Base-by-base conservation (phyloP, 2,113 vertebrate genomes). In the Lanius ludovicianus region DNA sequence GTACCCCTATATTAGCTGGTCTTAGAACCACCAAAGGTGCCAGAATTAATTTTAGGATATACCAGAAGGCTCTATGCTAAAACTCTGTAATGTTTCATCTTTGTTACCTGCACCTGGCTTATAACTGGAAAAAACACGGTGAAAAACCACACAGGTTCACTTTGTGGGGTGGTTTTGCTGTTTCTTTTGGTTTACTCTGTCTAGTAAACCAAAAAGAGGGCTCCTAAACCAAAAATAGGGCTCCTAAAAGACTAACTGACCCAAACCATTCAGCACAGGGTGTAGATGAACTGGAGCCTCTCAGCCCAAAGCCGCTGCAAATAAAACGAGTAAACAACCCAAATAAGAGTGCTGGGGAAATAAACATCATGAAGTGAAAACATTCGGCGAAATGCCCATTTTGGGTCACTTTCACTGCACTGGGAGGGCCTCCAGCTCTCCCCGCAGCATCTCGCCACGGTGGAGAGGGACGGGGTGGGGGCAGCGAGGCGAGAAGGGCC, bases 351-450 rank as follows among this genome's bases (percentile, higher is more conserved):
- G 8, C 15, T 0, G 3, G 25, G 35, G n/a, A 59, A 53, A 35
- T 35, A 31, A 87, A 41, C 53, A 7, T 3, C 56, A 2, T 3
- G 7, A 23, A 15, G 18, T 3, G 19, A 8, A 5, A 85, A 42
- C 52, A 44, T 6, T 16, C 6, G 7, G 10, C 1, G 0, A 53
- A 71, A 25, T 1, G 27, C 55, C 56, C 13, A 2, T 39, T 52
- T 52, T 10, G 17, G 42, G n/a, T 30, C 62, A n/a, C 8, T 50
- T 49, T 49, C 5, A 13, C 15, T 1, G 18, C 1, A 1, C 30
- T 15, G 6, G 5, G 6, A 10, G 8, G 4, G 10, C 6, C 12
- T 53, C 19, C 39, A 16, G 53, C 11, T 49, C 30, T 47, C 8
- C 19, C 17, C 2, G 10, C 7, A 15, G 23, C 28, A 19, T 11